Evolutionary conservation across 2,888 invertebrate genomes (phyloP), one percentile per base, ranked within the genome.

Genomic region (Chrysotoxum bicinctum): DNA sequence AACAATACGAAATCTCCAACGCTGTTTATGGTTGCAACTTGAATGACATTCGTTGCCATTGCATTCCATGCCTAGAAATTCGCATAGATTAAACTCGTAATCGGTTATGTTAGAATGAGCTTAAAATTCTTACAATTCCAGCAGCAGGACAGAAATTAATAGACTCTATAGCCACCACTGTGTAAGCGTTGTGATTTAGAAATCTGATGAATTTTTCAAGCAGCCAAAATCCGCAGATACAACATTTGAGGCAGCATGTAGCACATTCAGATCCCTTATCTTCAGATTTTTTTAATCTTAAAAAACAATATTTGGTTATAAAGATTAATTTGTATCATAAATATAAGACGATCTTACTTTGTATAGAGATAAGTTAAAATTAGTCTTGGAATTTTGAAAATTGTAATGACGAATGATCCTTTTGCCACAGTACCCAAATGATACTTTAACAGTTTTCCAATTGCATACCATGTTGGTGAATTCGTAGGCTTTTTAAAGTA

Each of bases 361-460:
- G 96, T 94, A 91, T 98, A 96, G n/a, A 98, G 90, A 91, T 97
- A 98, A 16, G 96, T 97, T 87, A 99, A 93, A 87, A 98, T 95
- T 1, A 98, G 94, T 60, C 99, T 93, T 16, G 98, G 98, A 76
- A 99, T 93, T 93, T 98, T 98, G 89, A 98, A 97, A 64, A 98
- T 93, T 0, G 98, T 98, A 82, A 99, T 98, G 43, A 99, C 93
- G 87, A 99, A 94, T 0, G 98, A 97, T 2, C 99, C 99, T 89
- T 98, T 96, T 0, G 98, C 99, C 5, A 98, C 95, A 0, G 99
- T 98, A 14, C 99, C 99, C 89, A 98, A 93, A 92, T 99, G 98
- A 90, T 98, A 99, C 89, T 96, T 96, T 7, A 96, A 89, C 32
- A 97, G 92, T 89, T 96, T 96, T 66, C 95, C 94, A 88, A 96